Evolutionary conservation across 2,797 vertebrate species (phyloP).

Genomic region (Artibeus lituratus): DNA sequence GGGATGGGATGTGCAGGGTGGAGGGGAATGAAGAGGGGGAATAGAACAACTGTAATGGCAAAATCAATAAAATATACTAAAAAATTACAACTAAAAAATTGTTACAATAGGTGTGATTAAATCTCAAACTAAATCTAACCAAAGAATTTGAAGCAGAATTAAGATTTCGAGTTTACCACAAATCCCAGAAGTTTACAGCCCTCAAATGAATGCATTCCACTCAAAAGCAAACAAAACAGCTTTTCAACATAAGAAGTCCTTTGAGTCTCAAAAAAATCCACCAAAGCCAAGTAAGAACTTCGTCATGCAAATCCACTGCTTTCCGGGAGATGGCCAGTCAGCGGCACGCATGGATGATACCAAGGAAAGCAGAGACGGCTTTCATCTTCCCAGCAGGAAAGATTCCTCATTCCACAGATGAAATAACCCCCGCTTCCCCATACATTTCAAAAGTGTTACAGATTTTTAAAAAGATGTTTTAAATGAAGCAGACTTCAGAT

Average conservation of each 20-base stretch:
- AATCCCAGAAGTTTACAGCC: constrained; percentile 71
- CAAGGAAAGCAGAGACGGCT: constrained; percentile 63
- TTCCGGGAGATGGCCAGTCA: constrained; percentile 60
- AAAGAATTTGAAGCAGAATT: constrained; percentile 47
- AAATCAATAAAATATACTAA: no score
- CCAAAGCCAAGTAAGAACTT: constrained; percentile 63
- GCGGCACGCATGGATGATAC: constrained; percentile 35
- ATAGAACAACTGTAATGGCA: no score
- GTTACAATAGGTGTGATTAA: constrained; percentile 55
- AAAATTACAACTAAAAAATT: background rate
- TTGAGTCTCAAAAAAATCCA: constrained; percentile 61
- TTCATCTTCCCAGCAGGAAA: constrained; percentile 77
- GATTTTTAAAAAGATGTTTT: constrained; percentile 75
- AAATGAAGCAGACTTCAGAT: constrained; percentile 59
- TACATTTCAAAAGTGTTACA: constrained; percentile 74
- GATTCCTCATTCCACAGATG: constrained; percentile 71
- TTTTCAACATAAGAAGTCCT: constrained; percentile 75
- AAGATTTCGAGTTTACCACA: constrained; percentile 71
- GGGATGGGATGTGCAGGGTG: no score
- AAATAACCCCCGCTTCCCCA: constrained; percentile 49
- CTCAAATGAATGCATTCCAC: constrained; percentile 70
- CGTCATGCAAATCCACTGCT: constrained; percentile 59
- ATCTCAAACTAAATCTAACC: constrained; percentile 61
- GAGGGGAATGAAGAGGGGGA: no score
- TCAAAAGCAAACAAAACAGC: constrained; percentile 77